A percentile compares a stretch with the other conserved stretches of the same genome.
Evolutionary conservation across 2,888 invertebrate species (phyloP).

Genomic region (Drosophila rellima): DNA sequence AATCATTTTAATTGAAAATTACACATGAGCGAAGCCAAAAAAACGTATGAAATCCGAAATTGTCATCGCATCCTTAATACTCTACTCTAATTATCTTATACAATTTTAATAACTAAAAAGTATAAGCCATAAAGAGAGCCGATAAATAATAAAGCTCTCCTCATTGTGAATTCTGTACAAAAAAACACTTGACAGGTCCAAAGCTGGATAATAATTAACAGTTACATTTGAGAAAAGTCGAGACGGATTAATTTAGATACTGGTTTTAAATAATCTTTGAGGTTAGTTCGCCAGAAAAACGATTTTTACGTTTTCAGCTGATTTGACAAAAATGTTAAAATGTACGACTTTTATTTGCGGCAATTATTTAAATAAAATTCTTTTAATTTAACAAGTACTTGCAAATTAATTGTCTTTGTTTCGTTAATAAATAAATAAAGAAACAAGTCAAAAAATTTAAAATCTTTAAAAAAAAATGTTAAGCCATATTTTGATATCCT

Average conservation of each 20-base stretch:
- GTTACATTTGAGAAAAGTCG: not conserved
- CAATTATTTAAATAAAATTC: too few species aligned
- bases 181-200: not conserved
- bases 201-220: not conserved
- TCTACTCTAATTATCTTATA: not conserved
- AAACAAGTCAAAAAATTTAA: too few species aligned
- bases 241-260: not conserved
- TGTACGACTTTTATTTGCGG: too few species aligned
- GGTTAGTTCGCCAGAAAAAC: not conserved
- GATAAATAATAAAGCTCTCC: not conserved
- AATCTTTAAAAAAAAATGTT: not conserved
- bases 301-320: too few species aligned
- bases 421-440: too few species aligned
- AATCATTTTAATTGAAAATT: constrained; percentile 84
- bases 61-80: constrained; percentile 19
- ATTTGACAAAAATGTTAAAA: too few species aligned
- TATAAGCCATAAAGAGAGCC: not conserved
- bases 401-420: too few species aligned
- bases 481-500: not conserved
- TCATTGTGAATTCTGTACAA: not conserved
- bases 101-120: not conserved
- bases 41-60: constrained; percentile 35
- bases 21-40: constrained; percentile 81
- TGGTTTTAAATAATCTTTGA: not conserved
- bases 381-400: too few species aligned